These are phyloP conservation scores for Troilus luridus DNA, from an alignment of 2,888 invertebrate genomes.

Conservation along the genomic window DNA sequence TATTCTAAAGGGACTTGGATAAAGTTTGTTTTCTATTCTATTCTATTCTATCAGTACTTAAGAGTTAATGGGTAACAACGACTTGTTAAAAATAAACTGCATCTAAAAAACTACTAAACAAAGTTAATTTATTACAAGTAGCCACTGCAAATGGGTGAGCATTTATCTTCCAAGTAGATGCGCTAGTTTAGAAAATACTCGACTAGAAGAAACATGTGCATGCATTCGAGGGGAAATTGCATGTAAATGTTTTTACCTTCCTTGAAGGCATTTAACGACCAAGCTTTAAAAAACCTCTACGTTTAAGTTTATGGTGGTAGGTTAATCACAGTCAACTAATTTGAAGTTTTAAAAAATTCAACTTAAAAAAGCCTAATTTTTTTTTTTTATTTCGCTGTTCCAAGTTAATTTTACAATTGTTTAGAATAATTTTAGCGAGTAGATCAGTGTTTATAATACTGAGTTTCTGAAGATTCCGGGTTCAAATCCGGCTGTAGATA, in stretches of 20 bases:
- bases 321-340: not conserved
- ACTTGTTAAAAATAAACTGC: not conserved
- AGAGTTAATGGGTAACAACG: no score
- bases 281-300: not conserved
- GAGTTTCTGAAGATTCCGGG: no score
- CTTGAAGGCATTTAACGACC: not conserved
- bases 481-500: no score
- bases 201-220: not conserved
- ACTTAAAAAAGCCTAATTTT: no score
- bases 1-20: no score
- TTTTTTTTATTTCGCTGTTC: no score
- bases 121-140: constrained; percentile 9
- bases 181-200: not conserved
- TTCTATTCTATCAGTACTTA: no score
- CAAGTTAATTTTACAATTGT: no score
- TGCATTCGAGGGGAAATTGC: not conserved
- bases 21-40: no score
- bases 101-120: not conserved
- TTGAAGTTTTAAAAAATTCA: no score
- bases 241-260: not conserved
- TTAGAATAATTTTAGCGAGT: no score
- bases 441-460: no score
- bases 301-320: not conserved
- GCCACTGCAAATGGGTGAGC: not conserved
- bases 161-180: not conserved